Base-by-base conservation (phyloP, 1,140 invertebrate genomes). In the Macrosteles quadrilineatus region DNA sequence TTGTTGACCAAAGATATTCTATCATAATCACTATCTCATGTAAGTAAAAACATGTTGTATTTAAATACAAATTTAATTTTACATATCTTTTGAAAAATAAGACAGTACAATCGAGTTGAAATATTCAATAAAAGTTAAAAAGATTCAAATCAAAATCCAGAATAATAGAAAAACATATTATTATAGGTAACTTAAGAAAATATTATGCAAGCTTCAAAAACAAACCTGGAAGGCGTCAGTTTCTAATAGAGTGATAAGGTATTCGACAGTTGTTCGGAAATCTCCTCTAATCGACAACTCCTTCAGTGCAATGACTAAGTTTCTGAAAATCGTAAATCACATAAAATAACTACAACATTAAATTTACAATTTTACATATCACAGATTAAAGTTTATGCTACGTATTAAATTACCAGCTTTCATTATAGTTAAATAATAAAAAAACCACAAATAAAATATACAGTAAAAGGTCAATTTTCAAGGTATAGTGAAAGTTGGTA, bases 191-290 rank as follows among this genome's bases (percentile, higher is more conserved):
- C n/a, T n/a, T n/a, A n/a, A n/a, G n/a, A n/a, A n/a, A n/a, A n/a
- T n/a, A n/a, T n/a, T 63, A 19, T 31, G 19, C n/a, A 11, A 25
- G 3, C 32, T 9, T 71, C n/a, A n/a, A n/a, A n/a, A n/a, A n/a
- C n/a, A n/a, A n/a, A 76, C 75, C 77, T 94, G 90, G 78, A 98
- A 99, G 29, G 88, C 87, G 14, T 92, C 87, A 0, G 97, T 99
- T 83, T 99, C 97, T 62, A 99, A 80, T 17, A 99, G 81, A 0
- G 96, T 98, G 67, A 98, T 98, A 19, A 99, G 83, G 81, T 99
- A 99, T 80, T 99, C 97, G 12, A 99, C 97, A 0, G 98, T 99
- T 0, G 98, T 99, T 11, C 97, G 85, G 83, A 99, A 99, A 81
- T 99, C 98, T 57, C 98, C 97, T 55, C 97, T 87, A 79, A 99